phyloP scores from a whole-genome alignment of 64 coral and sea anemone species.

The Trachythela sp. region DNA sequence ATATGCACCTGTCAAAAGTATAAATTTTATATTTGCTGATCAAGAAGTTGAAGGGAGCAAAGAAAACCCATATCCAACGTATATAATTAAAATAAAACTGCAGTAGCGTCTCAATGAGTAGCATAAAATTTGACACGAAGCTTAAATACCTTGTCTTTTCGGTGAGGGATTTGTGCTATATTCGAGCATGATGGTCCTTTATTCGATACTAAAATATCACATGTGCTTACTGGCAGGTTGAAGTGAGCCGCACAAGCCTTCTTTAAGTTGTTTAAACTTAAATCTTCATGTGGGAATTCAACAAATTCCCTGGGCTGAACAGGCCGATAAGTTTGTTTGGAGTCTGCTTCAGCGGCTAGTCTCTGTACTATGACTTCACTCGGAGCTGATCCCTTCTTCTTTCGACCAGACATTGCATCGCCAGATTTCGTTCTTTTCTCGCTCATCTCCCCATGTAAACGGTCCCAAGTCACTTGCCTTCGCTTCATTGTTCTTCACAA shows the following conservation, averaged over 20 bases:
- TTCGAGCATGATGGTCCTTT: slow-evolving; percentile 34
- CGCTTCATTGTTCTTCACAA: background rate
- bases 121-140: too few species aligned
- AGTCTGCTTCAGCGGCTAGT: background rate
- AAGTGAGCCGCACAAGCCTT: slow-evolving; percentile 37
- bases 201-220: slow-evolving; percentile 39
- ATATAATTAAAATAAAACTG: background rate
- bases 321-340: slow-evolving; percentile 10
- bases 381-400: slow-evolving; percentile 1
- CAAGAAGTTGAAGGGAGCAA: background rate
- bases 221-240: slow-evolving; percentile 29
- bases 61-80: background rate
- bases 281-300: slow-evolving; percentile 15
- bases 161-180: slow-evolving; percentile 39
- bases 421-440: background rate
- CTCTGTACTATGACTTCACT: slow-evolving; percentile 9
- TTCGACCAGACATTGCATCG: background rate
- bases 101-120: background rate
- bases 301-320: slow-evolving; percentile 21
- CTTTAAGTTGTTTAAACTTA: slow-evolving; percentile 37
- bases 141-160: slow-evolving; percentile 31
- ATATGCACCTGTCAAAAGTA: too few species aligned
- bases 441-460: background rate
- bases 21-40: too few species aligned
- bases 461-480: background rate